A percentile compares a stretch with the other conserved stretches of the same genome.
phyloP scores from a whole-genome alignment of 2,888 invertebrate species.

The Drosophila infuscata region DNA sequence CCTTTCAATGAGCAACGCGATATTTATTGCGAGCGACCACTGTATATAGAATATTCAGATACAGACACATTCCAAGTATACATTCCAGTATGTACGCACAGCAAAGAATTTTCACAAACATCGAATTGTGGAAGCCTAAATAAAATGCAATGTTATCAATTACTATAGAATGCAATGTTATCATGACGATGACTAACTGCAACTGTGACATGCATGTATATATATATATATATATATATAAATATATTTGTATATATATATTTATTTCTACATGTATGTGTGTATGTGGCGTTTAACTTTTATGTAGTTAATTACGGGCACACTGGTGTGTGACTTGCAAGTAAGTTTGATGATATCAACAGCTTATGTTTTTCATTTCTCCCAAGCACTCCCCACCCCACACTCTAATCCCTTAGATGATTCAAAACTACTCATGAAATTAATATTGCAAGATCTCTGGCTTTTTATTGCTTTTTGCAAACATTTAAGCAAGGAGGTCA shows the following conservation, averaged over 20 bases:
- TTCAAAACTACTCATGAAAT: conserved; percentile 3
- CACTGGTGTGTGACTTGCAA: neutral
- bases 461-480: neutral
- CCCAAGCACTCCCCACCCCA: neutral
- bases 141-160: conserved; percentile 39
- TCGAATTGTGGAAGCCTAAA: conserved; percentile 1
- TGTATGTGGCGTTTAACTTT: neutral
- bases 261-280: neutral
- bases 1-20: too few species aligned
- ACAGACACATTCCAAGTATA: neutral
- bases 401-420: neutral
- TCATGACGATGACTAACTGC: conserved; percentile 23
- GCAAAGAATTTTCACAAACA: conserved; percentile 9
- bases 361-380: neutral
- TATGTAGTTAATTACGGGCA: neutral
- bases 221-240: neutral
- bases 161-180: conserved; percentile 31
- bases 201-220: neutral
- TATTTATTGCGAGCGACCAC: neutral
- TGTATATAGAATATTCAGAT: neutral
- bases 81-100: conserved; percentile 2
- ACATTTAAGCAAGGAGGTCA: conserved; percentile 27
- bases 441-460: neutral
- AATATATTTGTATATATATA: neutral
- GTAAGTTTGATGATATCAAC: neutral